These are phyloP conservation scores for Hyla sarda DNA, from an alignment of 2,113 vertebrate species.

Conservation along the genomic window DNA sequence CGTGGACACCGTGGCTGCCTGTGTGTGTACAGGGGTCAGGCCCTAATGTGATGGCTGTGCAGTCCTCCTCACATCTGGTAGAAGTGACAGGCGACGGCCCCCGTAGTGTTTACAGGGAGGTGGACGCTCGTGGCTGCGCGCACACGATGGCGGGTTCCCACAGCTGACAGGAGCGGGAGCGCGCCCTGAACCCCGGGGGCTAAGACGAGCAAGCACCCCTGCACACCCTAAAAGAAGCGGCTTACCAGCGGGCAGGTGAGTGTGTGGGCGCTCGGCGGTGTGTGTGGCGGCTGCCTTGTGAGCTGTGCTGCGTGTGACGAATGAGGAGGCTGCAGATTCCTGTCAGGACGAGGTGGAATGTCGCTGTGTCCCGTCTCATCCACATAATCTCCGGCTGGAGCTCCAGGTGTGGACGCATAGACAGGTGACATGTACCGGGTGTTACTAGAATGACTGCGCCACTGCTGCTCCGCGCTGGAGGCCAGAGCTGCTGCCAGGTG, in stretches of 20 bases:
- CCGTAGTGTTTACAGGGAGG: background rate
- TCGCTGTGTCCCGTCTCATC: background rate
- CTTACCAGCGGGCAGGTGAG: background rate
- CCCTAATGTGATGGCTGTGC: too few relatives aligned
- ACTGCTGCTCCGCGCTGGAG: too few relatives aligned
- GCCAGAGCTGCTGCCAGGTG: too few relatives aligned
- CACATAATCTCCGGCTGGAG: background rate
- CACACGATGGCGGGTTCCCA: background rate
- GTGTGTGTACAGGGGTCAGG: too few relatives aligned
- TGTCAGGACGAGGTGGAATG: background rate
- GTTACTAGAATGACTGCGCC: too few relatives aligned
- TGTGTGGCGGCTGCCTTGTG: background rate
- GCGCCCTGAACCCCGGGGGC: background rate
- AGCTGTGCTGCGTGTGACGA: background rate
- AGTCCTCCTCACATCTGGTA: background rate
- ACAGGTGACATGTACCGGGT: background rate
- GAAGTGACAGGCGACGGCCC: background rate
- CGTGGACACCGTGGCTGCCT: too few relatives aligned
- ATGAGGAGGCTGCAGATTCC: background rate
- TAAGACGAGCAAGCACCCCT: background rate
- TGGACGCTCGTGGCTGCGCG: background rate
- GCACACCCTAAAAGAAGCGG: background rate
- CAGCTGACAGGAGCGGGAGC: slow-evolving; percentile 27
- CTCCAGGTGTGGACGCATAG: background rate
- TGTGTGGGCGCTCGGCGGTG: background rate